A percentile compares a stretch with the other conserved stretches of the same genome.
These are phyloP conservation scores for Brachionus sp. DNA, from an alignment of 1,140 invertebrate genomes.

Conservation along the genomic window DNA sequence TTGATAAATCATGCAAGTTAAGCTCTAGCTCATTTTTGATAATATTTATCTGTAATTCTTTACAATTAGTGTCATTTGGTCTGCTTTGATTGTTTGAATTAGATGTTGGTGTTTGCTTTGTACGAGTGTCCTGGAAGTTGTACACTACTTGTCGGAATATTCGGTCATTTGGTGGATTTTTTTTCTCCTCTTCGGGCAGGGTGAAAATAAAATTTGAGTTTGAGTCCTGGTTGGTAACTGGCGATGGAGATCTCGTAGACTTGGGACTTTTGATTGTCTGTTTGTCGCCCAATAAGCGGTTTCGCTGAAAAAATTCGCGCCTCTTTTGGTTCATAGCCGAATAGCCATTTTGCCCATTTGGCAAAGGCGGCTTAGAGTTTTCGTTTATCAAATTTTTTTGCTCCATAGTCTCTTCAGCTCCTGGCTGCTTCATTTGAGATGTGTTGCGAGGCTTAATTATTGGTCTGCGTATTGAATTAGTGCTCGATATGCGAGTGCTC, in stretches of 20 bases:
- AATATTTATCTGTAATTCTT: background rate
- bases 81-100: background rate
- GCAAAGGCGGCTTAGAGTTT: slow-evolving; percentile 30
- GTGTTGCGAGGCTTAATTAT: slow-evolving; percentile 24
- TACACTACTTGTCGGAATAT: background rate
- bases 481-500: slow-evolving; percentile 31
- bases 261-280: background rate
- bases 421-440: slow-evolving; percentile 28
- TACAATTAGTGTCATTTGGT: background rate
- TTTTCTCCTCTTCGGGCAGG: background rate
- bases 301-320: background rate
- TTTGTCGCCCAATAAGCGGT: background rate
- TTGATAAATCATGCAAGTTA: background rate
- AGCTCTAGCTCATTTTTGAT: background rate
- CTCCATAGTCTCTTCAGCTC: background rate
- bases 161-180: background rate
- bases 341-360: slow-evolving; percentile 16
- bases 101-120: background rate
- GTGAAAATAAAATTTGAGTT: background rate
- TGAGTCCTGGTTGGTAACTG: background rate
- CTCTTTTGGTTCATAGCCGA: slow-evolving; percentile 4
- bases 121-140: background rate
- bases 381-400: background rate
- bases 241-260: background rate
- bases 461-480: slow-evolving; percentile 39